Base-by-base conservation (phyloP, 2,113 vertebrate species). In the Nematolebias whitei region DNA sequence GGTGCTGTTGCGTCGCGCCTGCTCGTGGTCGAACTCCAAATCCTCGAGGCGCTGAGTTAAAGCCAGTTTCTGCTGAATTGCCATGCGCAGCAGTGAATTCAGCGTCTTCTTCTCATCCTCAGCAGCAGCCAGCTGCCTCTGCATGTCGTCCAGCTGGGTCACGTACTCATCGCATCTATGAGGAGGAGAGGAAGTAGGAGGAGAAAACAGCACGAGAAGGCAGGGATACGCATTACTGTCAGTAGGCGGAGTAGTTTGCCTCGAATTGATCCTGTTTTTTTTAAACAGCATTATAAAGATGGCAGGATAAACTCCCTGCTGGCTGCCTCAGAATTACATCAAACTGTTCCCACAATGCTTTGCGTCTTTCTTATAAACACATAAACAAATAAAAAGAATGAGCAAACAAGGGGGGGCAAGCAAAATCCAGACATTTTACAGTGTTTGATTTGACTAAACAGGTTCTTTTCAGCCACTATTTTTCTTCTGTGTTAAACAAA, bases 11-110 rank as follows among this genome's bases (percentile, higher is more conserved):
- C 96, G 92, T 63, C 94, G 95, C 40, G 93, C 91, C 92, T 99
- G 97, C 89, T 99, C 96, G 0, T 98, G 95, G 85, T 99, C 95
- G 38, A 93, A 93, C 89, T 92, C 92, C 74, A 92, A 69, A 71
- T 93, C 92, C 83, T 93, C 92, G 14, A 93, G 76, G 10, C 91
- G 88, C 78, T 93, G 92, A 0, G 92, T 93, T 26, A 93, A 86
- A 39, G 92, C 91, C 62, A 93, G 85, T 75, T 93, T 92, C 82
- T 92, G 91, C 82, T 93, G 92, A 59, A 93, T 93, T 68, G 92
- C 91, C 92, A 92, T 92, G 0, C 92, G 91, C 2, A 93, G 48
- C 71, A 93, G 74, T 23, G 92, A 92, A 68, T 93, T 93, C 62
- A 93, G 77, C 4, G 92, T 93, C 84, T 93, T 93, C 89, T 92